Base-by-base conservation (phyloP, 2,888 invertebrate species). In the Ennomos erosarius region DNA sequence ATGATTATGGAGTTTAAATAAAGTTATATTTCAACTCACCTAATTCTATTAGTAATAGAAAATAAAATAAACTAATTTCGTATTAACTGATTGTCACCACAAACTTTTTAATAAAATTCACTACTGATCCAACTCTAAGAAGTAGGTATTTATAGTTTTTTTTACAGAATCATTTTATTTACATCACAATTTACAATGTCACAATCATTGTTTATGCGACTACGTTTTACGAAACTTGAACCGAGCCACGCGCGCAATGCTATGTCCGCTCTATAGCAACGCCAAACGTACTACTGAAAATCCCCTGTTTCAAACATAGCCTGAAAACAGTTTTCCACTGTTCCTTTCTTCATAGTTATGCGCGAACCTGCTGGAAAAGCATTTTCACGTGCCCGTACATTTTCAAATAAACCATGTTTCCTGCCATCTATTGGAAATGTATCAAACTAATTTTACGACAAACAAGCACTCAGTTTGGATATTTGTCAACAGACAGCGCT, bases 361-460 rank as follows among this genome's bases (percentile, higher is more conserved):
- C 87, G 85, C 86, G 86, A 88, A 85, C 84, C 87, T 85, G 80
- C 79, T 74, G 80, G 79, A 77, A 86, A 83, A 81, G 70, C 73
- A 70, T 84, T 85, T 67, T 82, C 84, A 85, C 81, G 82, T 84
- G 82, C 71, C 49, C 8, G 8, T 34, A 51, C 55, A 48, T 47
- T 51, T 54, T 16, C n/a, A 38, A 26, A 43, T 8, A 40, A 42
- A 12, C 5, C 4, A 26, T 6, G 4, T 6, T 43, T 10, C 73
- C 46, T 52, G 76, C 59, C 74, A 75, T 75, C 79, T 78, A 45
- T 54, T 42, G 10, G 36, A 16, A 16, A 34, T 3, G 0, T 9
- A 10, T 11, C 1, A 8, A 48, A 54, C 45, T 35, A 54, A 42
- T 38, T 12, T 12, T 9, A 34, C 0, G 5, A 0, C 9, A 8